Evolutionary conservation across 2,888 invertebrate species (phyloP).

Genomic region (Plutella xylostella): DNA sequence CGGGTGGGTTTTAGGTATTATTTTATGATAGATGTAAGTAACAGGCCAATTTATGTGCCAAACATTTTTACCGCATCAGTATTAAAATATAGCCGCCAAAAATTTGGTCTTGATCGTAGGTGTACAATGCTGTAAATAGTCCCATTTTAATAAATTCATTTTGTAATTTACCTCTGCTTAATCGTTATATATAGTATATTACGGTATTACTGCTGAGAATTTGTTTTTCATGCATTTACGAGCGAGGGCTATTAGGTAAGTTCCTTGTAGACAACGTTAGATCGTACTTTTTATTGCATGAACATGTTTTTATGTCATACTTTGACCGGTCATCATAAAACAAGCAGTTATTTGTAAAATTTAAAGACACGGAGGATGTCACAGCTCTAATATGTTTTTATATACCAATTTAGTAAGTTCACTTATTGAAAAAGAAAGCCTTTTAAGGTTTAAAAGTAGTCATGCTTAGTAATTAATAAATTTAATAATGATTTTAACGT

Average conservation of each 20-base stretch:
- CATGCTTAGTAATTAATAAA: too few relatives aligned
- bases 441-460: too few relatives aligned
- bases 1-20: constrained; percentile 55
- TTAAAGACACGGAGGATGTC: too few relatives aligned
- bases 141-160: constrained; percentile 35
- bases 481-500: too few relatives aligned
- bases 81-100: constrained; percentile 66
- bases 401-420: too few relatives aligned
- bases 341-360: too few relatives aligned
- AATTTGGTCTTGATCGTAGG: constrained; percentile 49
- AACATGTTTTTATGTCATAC: too few relatives aligned
- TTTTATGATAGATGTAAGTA: constrained; percentile 53
- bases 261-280: too few relatives aligned
- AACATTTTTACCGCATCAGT: constrained; percentile 70
- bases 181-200: constrained; percentile 31
- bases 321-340: too few relatives aligned
- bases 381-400: too few relatives aligned
- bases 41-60: constrained; percentile 60
- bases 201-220: constrained; percentile 24
- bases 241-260: constrained; percentile 61
- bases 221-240: constrained; percentile 63
- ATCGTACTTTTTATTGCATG: too few relatives aligned
- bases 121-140: constrained; percentile 60
- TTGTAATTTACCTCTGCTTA: constrained; percentile 35
- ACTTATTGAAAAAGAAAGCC: too few relatives aligned